Evolutionary conservation across 2,888 invertebrate species (phyloP).

Genomic region (Venusia cambrica): DNA sequence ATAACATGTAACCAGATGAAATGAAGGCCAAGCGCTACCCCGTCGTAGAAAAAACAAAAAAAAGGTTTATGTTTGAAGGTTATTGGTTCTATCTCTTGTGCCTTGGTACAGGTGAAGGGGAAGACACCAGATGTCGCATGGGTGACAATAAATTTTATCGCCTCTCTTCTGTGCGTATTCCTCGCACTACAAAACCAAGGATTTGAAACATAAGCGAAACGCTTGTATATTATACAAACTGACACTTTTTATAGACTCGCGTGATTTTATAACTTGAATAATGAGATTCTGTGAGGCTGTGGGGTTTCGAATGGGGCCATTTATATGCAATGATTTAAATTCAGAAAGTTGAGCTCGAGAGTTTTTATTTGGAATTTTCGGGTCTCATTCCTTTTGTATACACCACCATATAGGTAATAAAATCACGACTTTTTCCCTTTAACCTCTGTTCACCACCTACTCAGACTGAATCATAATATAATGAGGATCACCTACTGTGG

Average conservation of each 20-base stretch:
- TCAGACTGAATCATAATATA: no score
- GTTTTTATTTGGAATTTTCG: constrained; percentile 4
- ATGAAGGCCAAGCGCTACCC: no score
- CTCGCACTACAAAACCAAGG: constrained; percentile 67
- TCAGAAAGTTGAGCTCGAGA: constrained; percentile 14
- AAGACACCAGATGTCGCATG: constrained; percentile 75
- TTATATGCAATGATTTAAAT: constrained; percentile 25
- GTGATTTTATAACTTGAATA: constrained; percentile 34
- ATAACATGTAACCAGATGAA: no score
- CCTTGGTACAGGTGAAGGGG: constrained; percentile 40
- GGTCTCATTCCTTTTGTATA: no score
- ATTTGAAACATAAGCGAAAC: constrained; percentile 66
- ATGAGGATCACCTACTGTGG: no score
- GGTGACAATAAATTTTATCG: constrained; percentile 80
- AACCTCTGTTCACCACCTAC: no score
- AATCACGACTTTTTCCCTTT: no score
- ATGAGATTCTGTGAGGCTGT: constrained; percentile 20
- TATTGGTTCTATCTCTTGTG: constrained; percentile 9
- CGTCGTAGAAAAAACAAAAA: neutral
- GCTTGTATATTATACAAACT: constrained; percentile 61
- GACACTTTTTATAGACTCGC: constrained; percentile 48
- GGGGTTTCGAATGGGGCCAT: constrained; percentile 21
- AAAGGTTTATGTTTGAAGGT: neutral
- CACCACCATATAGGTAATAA: no score
- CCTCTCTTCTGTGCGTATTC: constrained; percentile 69